These are phyloP conservation scores for Brachyalestes nurse DNA, from an alignment of 2,797 vertebrate genomes.

Conservation along the genomic window DNA sequence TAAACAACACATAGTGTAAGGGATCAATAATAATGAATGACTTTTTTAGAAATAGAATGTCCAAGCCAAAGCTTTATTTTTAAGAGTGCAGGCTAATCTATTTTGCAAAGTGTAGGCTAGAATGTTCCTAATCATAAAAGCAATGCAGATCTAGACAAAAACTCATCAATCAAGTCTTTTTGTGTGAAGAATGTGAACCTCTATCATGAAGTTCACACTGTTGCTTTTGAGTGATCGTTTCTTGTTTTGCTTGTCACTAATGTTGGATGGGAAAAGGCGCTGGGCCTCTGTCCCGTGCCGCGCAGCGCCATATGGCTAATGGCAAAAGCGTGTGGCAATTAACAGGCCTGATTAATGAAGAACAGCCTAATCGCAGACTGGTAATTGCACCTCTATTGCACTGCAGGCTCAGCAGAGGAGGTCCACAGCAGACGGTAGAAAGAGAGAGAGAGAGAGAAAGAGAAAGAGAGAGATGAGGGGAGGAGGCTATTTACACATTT, in stretches of 20 bases:
- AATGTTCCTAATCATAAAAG: slow-evolving; percentile 17
- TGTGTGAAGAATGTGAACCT: slow-evolving; percentile 6
- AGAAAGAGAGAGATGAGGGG: not conserved
- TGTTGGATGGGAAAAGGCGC: slow-evolving; percentile 45
- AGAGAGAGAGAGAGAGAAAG: not conserved
- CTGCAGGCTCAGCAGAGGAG: slow-evolving; percentile 46
- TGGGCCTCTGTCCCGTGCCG: slow-evolving; percentile 81
- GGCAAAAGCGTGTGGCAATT: slow-evolving; percentile 90
- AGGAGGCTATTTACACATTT: slow-evolving; percentile 47
- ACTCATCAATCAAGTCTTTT: slow-evolving; percentile 30
- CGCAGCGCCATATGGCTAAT: slow-evolving; percentile 98
- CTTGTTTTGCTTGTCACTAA: slow-evolving; percentile 47
- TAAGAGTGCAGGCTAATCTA: not conserved
- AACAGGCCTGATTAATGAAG: slow-evolving; percentile 97
- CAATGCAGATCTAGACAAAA: slow-evolving; percentile 8
- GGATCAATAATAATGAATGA: not conserved
- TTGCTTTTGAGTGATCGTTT: slow-evolving; percentile 54
- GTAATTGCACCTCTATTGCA: slow-evolving; percentile 57
- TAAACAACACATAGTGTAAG: not conserved
- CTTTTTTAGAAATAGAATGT: not conserved
- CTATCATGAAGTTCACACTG: slow-evolving; percentile 33
- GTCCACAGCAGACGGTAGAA: slow-evolving; percentile 41
- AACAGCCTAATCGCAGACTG: slow-evolving; percentile 85
- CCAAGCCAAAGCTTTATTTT: not conserved
- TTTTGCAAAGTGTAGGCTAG: not conserved